Base-by-base conservation (phyloP, 2,888 invertebrate genomes). In the Microctonus aethiopoides region DNA sequence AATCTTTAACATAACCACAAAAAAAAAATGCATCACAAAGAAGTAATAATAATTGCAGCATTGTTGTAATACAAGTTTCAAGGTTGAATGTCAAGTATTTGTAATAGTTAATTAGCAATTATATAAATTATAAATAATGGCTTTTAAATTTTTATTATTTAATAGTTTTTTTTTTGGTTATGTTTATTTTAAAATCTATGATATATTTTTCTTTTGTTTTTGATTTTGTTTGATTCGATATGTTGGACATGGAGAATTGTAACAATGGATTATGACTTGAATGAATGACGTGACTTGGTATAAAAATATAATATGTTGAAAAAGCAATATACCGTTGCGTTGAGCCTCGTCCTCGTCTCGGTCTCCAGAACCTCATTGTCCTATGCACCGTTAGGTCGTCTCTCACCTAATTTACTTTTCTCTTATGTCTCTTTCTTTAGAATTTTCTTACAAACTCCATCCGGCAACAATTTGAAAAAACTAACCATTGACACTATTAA, bases 361-460 rank as follows among this genome's bases (percentile, higher is more conserved):
- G 59, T 56, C 59, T 51, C 24, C 60, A 51, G 59, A 32, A 60
- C 71, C 64, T 68, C 74, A 79, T 79, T 77, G 78, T 78, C 75
- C 64, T 63, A 65, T 73, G 60, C 76, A 76, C 79, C 79, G 78
- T 79, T 78, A 77, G 64, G 72, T 69, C 70, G 73, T 74, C 72
- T 74, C 71, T 75, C 75, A 75, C 74, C 74, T 76, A 74, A 75
- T 78, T 78, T 74, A 73, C 73, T 73, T 76, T 72, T 67, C 73
- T 67, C 61, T 69, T 60, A 36, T 67, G n/a, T 67, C 59, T 66
- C 29, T 10, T 34, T 26, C 46, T 62, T 41, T 22, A 20, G 6
- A 24, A 11, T 34, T 20, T 7, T 61, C 5, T 16, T 46, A 46
- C 46, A 5, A n/a, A 46, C 6, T 46, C 46, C 46, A 46, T 46